These are phyloP conservation scores for Cyaniris semiargus DNA, from an alignment of 2,888 invertebrate species.

Conservation along the genomic window DNA sequence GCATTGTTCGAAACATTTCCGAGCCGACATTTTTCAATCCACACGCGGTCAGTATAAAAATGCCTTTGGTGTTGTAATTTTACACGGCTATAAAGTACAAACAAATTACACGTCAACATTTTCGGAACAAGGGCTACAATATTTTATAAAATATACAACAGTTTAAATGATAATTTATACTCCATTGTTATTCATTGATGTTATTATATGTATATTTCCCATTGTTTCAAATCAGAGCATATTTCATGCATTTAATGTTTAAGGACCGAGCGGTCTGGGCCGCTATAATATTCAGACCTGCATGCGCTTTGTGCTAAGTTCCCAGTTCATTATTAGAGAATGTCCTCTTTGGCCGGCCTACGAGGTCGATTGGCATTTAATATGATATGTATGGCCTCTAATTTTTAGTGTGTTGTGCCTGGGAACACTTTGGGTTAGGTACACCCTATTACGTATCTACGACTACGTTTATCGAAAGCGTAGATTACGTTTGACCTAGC, in stretches of 20 bases:
- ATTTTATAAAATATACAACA: constrained; percentile 80
- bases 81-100: constrained; percentile 34
- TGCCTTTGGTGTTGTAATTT: constrained; percentile 35
- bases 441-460: background rate
- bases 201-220: constrained; percentile 81
- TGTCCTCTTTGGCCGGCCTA: background rate
- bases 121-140: constrained; percentile 72
- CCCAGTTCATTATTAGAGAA: constrained; percentile 17
- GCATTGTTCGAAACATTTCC: constrained; percentile 27
- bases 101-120: constrained; percentile 57
- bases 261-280: constrained; percentile 53
- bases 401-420: constrained; percentile 13
- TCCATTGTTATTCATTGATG: constrained; percentile 81
- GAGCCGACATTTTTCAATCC: constrained; percentile 19
- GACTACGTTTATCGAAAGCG: background rate
- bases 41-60: constrained; percentile 30
- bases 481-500: background rate
- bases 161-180: constrained; percentile 81
- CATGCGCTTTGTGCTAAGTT: constrained; percentile 17
- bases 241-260: constrained; percentile 80
- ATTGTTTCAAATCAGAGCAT: constrained; percentile 81
- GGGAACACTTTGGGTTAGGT: background rate
- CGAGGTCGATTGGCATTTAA: constrained; percentile 17
- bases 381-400: constrained; percentile 2
- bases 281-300: constrained; percentile 37